Percentiles rank a stretch among this genome's conserved stretches.
These are phyloP conservation scores for Poeciliopsis occidentalis DNA, from an alignment of 2,113 vertebrate genomes.

Conservation along the genomic window DNA sequence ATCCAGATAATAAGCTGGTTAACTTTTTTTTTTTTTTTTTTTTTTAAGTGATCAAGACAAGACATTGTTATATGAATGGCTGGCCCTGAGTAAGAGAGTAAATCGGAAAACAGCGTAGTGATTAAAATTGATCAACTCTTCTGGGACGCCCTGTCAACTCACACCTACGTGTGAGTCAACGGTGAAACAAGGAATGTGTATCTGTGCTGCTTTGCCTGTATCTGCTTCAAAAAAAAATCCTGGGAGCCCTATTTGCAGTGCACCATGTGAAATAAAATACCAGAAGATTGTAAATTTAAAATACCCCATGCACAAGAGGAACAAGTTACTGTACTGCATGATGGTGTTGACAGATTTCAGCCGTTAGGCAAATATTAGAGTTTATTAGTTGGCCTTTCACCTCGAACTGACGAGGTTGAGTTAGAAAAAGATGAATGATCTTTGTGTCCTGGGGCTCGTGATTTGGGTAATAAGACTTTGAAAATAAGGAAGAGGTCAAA, in stretches of 20 bases:
- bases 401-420: neutral
- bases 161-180: no score
- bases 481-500: neutral
- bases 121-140: no score
- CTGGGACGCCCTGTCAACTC: no score
- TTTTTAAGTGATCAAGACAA: conserved; percentile 64
- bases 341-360: neutral
- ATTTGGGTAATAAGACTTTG: neutral
- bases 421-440: neutral
- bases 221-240: no score
- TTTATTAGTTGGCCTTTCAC: neutral
- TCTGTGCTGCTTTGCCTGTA: no score
- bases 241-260: no score
- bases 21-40: conserved; percentile 75
- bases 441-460: neutral
- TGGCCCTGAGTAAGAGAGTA: conserved; percentile 19
- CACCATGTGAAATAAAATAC: no score
- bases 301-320: neutral
- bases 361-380: neutral
- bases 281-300: no score
- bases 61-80: conserved; percentile 24
- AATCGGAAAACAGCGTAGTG: neutral
- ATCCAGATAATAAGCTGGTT: conserved; percentile 58
- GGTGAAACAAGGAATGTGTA: no score
- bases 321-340: neutral